These are phyloP conservation scores for Synaphobranchus kaupii DNA, from an alignment of 2,797 vertebrate species.

Conservation along the genomic window DNA sequence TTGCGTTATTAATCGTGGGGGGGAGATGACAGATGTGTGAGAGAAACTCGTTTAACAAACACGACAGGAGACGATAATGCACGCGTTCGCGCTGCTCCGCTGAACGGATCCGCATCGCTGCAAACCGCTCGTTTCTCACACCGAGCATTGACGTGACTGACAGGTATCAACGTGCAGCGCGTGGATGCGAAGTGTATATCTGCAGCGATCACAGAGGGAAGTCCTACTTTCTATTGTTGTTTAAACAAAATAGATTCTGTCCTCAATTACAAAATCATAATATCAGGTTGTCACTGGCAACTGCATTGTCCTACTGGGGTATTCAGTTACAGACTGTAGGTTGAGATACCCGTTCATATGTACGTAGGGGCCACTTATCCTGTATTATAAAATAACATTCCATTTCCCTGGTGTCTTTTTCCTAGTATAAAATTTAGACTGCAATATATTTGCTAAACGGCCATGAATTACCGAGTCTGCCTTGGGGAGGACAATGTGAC, in stretches of 20 bases:
- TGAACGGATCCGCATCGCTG: background rate
- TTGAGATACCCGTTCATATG: background rate
- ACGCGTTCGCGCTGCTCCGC: background rate
- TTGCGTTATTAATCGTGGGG: conserved; percentile 22
- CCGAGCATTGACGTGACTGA: background rate
- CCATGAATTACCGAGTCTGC: background rate
- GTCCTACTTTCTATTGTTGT: background rate
- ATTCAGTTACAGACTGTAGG: background rate
- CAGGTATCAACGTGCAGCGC: background rate
- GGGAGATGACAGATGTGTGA: conserved; percentile 18
- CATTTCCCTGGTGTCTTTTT: conserved; percentile 11
- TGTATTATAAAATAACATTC: background rate
- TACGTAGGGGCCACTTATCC: background rate
- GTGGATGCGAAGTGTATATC: background rate
- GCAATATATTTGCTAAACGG: conserved; percentile 13
- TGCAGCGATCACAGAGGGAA: background rate
- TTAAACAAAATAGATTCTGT: background rate
- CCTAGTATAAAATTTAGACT: conserved; percentile 6
- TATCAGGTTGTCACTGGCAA: background rate
- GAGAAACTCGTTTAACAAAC: conserved; percentile 4
- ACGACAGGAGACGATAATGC: conserved; percentile 18
- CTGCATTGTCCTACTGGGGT: background rate
- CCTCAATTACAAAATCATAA: background rate
- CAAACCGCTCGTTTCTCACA: conserved; percentile 13
- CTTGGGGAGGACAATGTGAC: background rate